These are phyloP conservation scores for Trachymyrmex septentrionalis DNA, from an alignment of 1,140 invertebrate species.

Conservation along the genomic window DNA sequence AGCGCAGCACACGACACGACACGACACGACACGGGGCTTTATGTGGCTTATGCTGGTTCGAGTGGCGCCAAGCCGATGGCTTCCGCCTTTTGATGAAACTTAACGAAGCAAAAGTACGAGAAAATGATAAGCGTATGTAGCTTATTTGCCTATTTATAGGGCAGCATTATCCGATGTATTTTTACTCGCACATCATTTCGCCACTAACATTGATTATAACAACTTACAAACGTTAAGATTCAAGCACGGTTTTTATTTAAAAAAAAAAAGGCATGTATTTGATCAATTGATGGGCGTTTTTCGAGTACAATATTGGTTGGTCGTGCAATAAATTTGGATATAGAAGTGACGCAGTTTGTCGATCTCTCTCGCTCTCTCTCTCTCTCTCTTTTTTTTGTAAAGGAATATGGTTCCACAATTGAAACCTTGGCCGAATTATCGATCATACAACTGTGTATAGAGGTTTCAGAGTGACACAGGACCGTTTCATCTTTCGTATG, in stretches of 20 bases:
- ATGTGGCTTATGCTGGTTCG: conserved; percentile 37
- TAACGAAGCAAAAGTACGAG: conserved; percentile 66
- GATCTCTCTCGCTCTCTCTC: not conserved
- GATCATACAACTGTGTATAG: conserved; percentile 32
- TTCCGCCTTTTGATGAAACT: conserved; percentile 62
- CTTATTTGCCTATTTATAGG: conserved; percentile 56
- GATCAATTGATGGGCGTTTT: not conserved
- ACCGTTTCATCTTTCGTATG: conserved; percentile 30
- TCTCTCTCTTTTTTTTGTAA: not conserved
- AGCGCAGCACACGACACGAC: conserved; percentile 23
- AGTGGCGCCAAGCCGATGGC: conserved; percentile 62
- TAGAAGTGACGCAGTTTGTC: not conserved
- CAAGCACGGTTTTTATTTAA: not conserved
- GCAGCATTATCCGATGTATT: not conserved
- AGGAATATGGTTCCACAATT: not conserved
- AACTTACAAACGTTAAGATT: not conserved
- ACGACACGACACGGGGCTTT: too few relatives aligned
- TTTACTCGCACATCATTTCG: conserved; percentile 7
- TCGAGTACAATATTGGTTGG: not conserved
- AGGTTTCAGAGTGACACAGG: not conserved
- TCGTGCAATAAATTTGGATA: not conserved
- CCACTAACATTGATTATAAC: not conserved
- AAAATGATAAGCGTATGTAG: conserved; percentile 47
- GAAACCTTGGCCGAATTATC: conserved; percentile 64
- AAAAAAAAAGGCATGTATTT: not conserved